A percentile compares a stretch with the other conserved stretches of the same genome.
Evolutionary conservation across 2,113 vertebrate species (phyloP).

Genomic region (Galemys pyrenaicus): DNA sequence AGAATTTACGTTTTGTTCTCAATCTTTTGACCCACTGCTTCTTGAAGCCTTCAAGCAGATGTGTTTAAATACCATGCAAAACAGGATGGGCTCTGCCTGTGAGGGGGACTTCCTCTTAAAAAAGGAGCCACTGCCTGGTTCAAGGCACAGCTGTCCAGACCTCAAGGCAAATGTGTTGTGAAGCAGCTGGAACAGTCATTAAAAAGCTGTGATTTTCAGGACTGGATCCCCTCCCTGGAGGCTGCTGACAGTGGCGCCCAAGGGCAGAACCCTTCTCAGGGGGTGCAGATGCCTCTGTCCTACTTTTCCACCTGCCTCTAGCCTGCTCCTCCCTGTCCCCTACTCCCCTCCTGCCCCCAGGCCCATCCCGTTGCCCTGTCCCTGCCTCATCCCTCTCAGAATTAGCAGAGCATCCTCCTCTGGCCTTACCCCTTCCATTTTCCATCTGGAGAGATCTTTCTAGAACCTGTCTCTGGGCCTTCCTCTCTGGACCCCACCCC

Average conservation of each 20-base stretch:
- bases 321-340: not conserved
- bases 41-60: not conserved
- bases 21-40: not conserved
- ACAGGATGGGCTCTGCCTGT: not conserved
- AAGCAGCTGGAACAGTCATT: not conserved
- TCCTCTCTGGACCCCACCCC: not conserved
- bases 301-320: not conserved
- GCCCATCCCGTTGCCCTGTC: not conserved
- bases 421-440: not conserved
- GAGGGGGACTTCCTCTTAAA: not conserved
- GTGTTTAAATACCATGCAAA: conserved; percentile 35
- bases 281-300: not conserved
- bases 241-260: not conserved
- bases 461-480: not conserved
- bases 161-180: not conserved
- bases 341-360: not conserved
- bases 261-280: not conserved
- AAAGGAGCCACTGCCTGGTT: not conserved
- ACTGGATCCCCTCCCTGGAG: not conserved
- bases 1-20: conserved; percentile 43
- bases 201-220: conserved; percentile 23
- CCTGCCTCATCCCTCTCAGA: not conserved
- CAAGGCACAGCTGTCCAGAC: not conserved
- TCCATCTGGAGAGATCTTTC: not conserved
- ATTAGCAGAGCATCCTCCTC: not conserved